Evolutionary conservation across 2,113 vertebrate genomes (phyloP), one percentile per base, ranked within the genome.

Genomic region (Campylomormyrus numenius): DNA sequence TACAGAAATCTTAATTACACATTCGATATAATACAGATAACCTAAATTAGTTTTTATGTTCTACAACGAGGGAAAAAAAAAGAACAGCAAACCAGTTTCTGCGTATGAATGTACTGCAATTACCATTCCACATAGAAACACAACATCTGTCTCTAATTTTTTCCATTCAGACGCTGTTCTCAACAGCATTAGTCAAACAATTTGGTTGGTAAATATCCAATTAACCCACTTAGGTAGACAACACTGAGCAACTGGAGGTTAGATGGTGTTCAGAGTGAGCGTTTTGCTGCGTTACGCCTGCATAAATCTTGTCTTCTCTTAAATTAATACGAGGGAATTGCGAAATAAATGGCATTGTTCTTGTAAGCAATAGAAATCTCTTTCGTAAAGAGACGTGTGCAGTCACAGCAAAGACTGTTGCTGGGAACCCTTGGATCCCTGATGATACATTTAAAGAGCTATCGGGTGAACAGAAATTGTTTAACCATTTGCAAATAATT

Each of bases 361-460:
- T 48, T n/a, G 42, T 85, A 24, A 46, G 42, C 24, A 46, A 46
- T n/a, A 8, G 15, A 53, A 53, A 56, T 49, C 1, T 86, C 45
- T 27, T 86, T 86, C 45, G 11, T 42, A 1, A 24, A 50, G 70
- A 35, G 56, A 87, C 70, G 89, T 90, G 90, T 88, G n/a, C 80
- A 90, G 88, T 80, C 88, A 94, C 92, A 94, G 92, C 92, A 92
- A 91, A 89, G 91, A 70, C 27, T 90, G 90, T 89, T 93, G 84
- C 87, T 89, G 56, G 35, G 91, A 93, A 92, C 94, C 94, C 93
- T 92, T 58, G 19, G 93, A 92, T 90, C 89, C 94, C 92, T 94
- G 94, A 94, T 95, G 94, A 88, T 62, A 88, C 85, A 92, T 90
- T 91, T 92, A 90, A 93, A 92, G 92, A 93, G 90, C 92, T 91